Percentiles rank a stretch among this genome's conserved stretches.
Conservation (phyloP, 1,140 invertebrate species). For the Caenorhabditis briggsae region DNA sequence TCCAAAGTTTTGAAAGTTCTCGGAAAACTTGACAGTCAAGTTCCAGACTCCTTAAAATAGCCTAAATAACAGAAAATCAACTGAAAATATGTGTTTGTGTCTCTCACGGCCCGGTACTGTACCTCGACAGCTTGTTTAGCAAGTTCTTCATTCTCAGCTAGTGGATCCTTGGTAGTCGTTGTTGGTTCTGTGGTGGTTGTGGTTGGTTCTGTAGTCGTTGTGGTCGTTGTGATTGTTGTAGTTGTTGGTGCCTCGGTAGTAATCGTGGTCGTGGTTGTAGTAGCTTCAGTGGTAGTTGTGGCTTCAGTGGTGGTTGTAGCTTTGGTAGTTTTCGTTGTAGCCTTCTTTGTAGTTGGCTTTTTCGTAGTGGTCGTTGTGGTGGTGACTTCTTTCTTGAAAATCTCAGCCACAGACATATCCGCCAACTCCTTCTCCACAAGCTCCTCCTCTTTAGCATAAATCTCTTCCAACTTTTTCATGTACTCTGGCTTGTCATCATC, state of each 20-base stretch:
- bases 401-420: constrained; percentile 27
- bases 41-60: too few species aligned
- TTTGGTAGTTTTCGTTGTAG: constrained; percentile 26
- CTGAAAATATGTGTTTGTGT: too few species aligned
- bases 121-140: constrained; percentile 22
- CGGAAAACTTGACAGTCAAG: too few species aligned
- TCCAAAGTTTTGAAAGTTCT: too few species aligned
- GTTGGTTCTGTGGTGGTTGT: constrained; percentile 24
- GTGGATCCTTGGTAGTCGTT: constrained; percentile 12
- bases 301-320: not conserved
- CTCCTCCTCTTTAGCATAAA: constrained; percentile 17
- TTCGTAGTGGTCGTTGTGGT: not conserved
- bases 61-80: too few species aligned
- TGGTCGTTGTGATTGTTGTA: not conserved
- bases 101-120: too few species aligned
- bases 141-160: constrained; percentile 20
- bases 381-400: not conserved
- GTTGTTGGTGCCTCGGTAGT: constrained; percentile 12
- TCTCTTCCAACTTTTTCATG: constrained; percentile 31
- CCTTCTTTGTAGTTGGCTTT: not conserved
- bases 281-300: not conserved
- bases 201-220: constrained; percentile 4
- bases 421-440: constrained; percentile 30
- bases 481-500: constrained; percentile 17
- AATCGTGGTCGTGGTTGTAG: not conserved